A percentile compares a stretch with the other conserved stretches of the same genome.
Evolutionary conservation across 2,888 invertebrate genomes (phyloP).

Genomic region (Bruchidius siliquastri): DNA sequence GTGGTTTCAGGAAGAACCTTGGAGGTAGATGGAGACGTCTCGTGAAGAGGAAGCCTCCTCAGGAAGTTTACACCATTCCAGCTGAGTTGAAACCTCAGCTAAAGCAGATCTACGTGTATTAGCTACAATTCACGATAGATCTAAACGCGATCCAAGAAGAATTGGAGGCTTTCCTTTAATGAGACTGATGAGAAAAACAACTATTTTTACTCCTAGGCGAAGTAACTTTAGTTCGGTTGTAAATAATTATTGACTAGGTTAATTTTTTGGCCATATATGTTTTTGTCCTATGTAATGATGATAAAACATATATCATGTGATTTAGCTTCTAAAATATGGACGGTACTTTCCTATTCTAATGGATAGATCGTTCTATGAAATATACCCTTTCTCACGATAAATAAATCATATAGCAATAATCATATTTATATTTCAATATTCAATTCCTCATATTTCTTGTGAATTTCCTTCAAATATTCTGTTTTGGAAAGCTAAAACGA

Average conservation of each 20-base stretch:
- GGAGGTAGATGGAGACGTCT: slow-evolving; percentile 82
- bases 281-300: slow-evolving; percentile 17
- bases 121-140: slow-evolving; percentile 15
- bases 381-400: neutral
- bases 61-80: slow-evolving; percentile 78
- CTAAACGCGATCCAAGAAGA: slow-evolving; percentile 15
- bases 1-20: slow-evolving; percentile 80
- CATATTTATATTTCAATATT: neutral
- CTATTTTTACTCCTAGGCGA: slow-evolving; percentile 18
- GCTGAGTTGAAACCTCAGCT: slow-evolving; percentile 83
- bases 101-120: slow-evolving; percentile 85
- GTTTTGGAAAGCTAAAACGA: neutral
- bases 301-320: slow-evolving; percentile 13
- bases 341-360: slow-evolving; percentile 21
- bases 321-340: slow-evolving; percentile 31
- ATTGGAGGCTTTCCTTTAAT: slow-evolving; percentile 38
- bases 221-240: neutral
- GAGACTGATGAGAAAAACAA: slow-evolving; percentile 38
- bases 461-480: neutral
- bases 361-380: slow-evolving; percentile 12
- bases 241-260: neutral
- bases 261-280: slow-evolving; percentile 15
- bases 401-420: neutral
- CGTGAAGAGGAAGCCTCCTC: slow-evolving; percentile 77
- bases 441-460: neutral